Percentiles rank a stretch among this genome's conserved stretches.
phyloP scores from a whole-genome alignment of 1,140 invertebrate species.

The Cepaea nemoralis region DNA sequence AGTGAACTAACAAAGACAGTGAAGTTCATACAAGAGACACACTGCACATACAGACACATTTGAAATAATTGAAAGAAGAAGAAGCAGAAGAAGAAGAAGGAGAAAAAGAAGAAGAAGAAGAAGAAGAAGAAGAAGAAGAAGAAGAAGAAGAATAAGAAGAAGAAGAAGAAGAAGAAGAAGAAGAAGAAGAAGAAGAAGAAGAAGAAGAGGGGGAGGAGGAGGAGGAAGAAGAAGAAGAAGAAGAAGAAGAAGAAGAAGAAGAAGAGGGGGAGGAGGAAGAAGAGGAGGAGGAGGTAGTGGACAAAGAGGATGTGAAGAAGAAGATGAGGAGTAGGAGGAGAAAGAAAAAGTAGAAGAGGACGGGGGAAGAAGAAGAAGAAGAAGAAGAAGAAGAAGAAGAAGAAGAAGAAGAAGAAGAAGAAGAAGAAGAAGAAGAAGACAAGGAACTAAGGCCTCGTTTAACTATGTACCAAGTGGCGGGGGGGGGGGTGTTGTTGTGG shows the following conservation, averaged over 20 bases:
- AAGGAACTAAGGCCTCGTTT: background rate
- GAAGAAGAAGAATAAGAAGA: background rate
- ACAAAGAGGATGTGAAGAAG: slow-evolving; percentile 4
- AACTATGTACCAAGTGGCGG: too few relatives aligned
- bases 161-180: slow-evolving; percentile 17
- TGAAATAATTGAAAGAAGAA: too few relatives aligned
- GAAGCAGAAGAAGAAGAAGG: background rate
- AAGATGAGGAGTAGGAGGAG: slow-evolving; percentile 19
- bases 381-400: slow-evolving; percentile 26
- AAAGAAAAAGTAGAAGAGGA: slow-evolving; percentile 12
- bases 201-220: background rate
- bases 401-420: slow-evolving; percentile 25
- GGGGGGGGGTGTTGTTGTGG: background rate
- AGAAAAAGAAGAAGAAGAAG: background rate
- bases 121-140: background rate
- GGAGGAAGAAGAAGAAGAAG: background rate
- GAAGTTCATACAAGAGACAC: too few relatives aligned
- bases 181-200: background rate
- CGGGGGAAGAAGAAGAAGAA: background rate
- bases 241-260: background rate
- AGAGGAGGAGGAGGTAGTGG: background rate
- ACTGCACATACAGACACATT: too few relatives aligned
- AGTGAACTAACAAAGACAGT: too few relatives aligned
- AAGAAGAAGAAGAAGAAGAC: slow-evolving; percentile 5
- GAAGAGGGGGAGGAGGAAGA: background rate